Base-by-base conservation (phyloP, 2,797 vertebrate genomes). In the Semaprochilodus insignis region DNA sequence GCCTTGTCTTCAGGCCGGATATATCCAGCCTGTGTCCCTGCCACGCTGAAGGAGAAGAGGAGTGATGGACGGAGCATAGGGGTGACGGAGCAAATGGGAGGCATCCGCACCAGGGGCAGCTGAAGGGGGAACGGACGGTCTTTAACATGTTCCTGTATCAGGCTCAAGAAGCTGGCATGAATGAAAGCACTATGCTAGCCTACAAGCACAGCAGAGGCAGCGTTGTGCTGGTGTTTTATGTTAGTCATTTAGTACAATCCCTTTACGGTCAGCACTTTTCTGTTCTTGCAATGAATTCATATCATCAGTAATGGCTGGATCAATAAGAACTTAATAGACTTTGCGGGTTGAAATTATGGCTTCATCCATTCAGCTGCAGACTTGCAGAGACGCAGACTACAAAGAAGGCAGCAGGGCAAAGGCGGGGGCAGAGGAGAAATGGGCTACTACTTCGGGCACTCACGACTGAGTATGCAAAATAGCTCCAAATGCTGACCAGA, bases 291-390 rank as follows among this genome's bases (percentile, higher is more conserved):
- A 95, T 94, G 92, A 94, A 95, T 95, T 94, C 93, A 94, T 94
- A 95, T 94, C 93, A 93, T 91, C 93, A 93, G 91, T 94, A 94
- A 94, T 91, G 92, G 93, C 91, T 89, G 91, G 92, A 95, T 95
- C 94, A 94, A 95, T 95, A 94, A 93, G 93, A 93, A 93, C 93
- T 93, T 95, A 95, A 95, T 94, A 93, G 93, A 94, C 75, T 78
- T 85, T 82, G 85, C 34, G 59, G 69, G 31, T 48, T 77, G 80
- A 85, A 84, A 85, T 88, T 82, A 85, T 71, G 70, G 86, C 83
- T 86, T 83, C 82, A 85, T 84, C 81, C 81, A 78, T 76, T 83
- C n/a, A 54, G 67, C 82, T 72, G 69, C 76, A 77, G 25, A 57
- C 85, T 67, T 31, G 59, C 65, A 81, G 75, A 77, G 31, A 51